phyloP scores from a whole-genome alignment of 2,113 vertebrate species.

The Coptodon rendalli region DNA sequence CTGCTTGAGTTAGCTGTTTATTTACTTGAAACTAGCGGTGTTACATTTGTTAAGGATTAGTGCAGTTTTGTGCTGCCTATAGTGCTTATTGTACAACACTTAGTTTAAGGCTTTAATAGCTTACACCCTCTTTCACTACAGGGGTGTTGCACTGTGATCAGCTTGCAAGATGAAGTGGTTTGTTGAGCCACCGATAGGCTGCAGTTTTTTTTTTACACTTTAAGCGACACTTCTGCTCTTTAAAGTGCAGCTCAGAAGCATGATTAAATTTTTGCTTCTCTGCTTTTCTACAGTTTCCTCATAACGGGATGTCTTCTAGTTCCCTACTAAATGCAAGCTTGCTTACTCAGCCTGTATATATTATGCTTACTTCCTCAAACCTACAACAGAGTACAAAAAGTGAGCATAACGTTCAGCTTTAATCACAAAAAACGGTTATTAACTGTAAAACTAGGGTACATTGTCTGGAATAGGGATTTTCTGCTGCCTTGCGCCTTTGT shows the following conservation, averaged over 20 bases:
- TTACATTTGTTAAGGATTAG: constrained; percentile 44
- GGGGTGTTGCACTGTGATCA: neutral
- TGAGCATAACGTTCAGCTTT: neutral
- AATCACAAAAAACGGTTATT: neutral
- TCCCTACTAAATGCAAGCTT: neutral
- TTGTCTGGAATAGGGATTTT: constrained; percentile 45
- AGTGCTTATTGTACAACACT: constrained; percentile 18
- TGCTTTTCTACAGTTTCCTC: neutral
- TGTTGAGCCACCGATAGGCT: neutral
- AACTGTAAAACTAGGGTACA: constrained; percentile 2
- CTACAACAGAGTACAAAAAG: neutral
- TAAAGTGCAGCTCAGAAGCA: neutral
- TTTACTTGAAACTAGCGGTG: constrained; percentile 24
- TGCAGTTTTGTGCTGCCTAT: constrained; percentile 6
- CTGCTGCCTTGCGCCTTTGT: neutral
- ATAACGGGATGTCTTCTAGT: neutral
- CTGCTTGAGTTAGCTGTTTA: constrained; percentile 25
- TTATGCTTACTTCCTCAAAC: constrained; percentile 23
- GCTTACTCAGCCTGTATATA: neutral
- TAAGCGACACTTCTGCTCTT: neutral
- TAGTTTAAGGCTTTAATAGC: neutral
- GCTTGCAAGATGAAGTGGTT: neutral
- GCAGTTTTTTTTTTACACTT: neutral
- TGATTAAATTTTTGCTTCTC: neutral
- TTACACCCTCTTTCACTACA: neutral